Base-by-base conservation (phyloP, 2,888 invertebrate genomes). In the Venusia cambrica region DNA sequence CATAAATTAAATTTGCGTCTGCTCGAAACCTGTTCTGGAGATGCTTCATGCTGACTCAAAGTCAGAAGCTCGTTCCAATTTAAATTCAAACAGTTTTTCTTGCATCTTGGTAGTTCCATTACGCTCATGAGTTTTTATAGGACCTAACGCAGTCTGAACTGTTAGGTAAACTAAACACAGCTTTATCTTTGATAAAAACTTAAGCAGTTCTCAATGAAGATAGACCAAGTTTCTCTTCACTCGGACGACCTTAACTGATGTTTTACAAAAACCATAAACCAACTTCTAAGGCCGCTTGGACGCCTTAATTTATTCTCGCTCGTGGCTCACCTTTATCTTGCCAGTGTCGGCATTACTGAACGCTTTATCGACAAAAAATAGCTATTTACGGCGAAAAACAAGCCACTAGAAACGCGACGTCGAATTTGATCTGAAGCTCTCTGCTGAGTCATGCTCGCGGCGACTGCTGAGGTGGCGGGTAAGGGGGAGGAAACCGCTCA, bases 401-500 rank as follows among this genome's bases (percentile, higher is more conserved):
- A 73, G 73, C 71, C 66, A 62, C 66, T 66, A 59, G 67, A 73
- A 66, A 69, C 57, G 68, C 70, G 66, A 69, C 62, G 77, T 77
- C 73, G 79, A 78, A 77, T 80, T 80, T 77, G 81, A 80, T 78
- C 71, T 75, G 75, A 67, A 69, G 70, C 68, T 64, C 55, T 62
- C 47, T 67, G 79, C 80, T 79, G 81, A 83, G 68, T 84, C 83
- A 83, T 68, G 69, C 68, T 71, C 76, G 73, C 68, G 69, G 72
- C 64, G 66, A 59, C 50, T 55, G 55, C 48, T 34, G 52, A 51
- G 51, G 53, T 26, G 52, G 45, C 39, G 41, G 45, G 52, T 48
- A 53, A 57, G 55, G 49, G 57, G 50, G 61, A 59, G 65, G 57
- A 67, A 73, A 70, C 66, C 57, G 76, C 71, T 71, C 71, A 54